phyloP scores from a whole-genome alignment of 2,113 vertebrate genomes.

The Narcine bancroftii region DNA sequence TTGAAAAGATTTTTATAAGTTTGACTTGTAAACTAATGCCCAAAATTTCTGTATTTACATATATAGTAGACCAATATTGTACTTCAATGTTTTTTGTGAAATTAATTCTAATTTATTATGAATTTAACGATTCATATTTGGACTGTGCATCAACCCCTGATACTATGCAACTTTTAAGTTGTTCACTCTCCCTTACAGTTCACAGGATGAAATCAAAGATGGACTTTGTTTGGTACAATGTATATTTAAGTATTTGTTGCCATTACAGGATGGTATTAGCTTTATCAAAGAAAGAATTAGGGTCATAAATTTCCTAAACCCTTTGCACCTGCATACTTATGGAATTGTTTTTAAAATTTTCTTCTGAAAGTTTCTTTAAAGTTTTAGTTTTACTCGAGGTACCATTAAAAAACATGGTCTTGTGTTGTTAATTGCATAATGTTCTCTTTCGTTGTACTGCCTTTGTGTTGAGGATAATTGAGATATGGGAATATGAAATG shows the following conservation, averaged over 20 bases:
- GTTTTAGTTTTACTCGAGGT: neutral
- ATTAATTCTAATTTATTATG: neutral
- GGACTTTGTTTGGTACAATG: neutral
- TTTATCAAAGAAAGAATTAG: neutral
- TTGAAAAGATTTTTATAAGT: neutral
- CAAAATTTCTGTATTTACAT: neutral
- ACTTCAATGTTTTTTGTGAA: neutral
- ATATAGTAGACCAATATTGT: neutral
- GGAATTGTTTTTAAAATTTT: neutral
- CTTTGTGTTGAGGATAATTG: neutral
- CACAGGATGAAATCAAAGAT: neutral
- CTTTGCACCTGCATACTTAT: neutral
- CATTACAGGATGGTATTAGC: neutral
- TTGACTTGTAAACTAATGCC: neutral
- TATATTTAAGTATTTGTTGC: neutral
- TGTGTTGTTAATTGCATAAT: neutral
- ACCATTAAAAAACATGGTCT: neutral
- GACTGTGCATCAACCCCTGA: neutral
- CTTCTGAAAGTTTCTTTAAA: neutral
- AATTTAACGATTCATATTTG: neutral
- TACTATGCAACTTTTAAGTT: neutral
- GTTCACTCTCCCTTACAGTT: neutral
- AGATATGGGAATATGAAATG: neutral
- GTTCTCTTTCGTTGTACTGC: neutral
- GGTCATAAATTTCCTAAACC: neutral